Evolutionary conservation across 2,113 vertebrate genomes (phyloP).

Genomic region (Stomatorhinus ivindoensis): DNA sequence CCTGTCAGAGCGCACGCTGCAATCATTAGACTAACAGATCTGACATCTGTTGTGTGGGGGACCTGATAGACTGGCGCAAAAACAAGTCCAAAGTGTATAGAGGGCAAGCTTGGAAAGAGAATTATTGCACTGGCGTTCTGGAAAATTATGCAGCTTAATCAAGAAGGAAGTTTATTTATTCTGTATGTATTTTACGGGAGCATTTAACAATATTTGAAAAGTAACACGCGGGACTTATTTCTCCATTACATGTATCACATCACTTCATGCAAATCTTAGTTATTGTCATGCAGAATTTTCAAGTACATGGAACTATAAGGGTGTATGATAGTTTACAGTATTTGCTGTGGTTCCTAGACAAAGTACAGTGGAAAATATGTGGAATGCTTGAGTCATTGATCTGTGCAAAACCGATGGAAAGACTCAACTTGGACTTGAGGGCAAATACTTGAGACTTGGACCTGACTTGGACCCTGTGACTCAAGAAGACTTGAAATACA

Average conservation of each 20-base stretch:
- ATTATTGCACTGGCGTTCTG: not conserved
- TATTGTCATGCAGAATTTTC: not conserved
- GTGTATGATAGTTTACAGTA: not conserved
- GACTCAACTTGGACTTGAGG: no score
- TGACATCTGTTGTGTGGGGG: constrained; percentile 10
- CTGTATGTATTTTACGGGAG: not conserved
- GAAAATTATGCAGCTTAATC: not conserved
- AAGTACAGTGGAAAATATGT: not conserved
- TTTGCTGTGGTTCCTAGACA: not conserved
- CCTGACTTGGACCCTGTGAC: no score
- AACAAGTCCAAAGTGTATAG: not conserved
- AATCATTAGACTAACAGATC: constrained; percentile 7
- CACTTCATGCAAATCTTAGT: not conserved
- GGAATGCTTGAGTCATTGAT: not conserved
- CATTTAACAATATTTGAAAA: not conserved
- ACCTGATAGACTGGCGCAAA: not conserved
- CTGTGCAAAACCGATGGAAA: no score
- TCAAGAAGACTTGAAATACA: no score
- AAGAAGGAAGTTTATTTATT: not conserved
- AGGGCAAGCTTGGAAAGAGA: not conserved
- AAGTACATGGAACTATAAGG: not conserved
- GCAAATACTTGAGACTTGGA: no score
- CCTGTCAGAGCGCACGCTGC: not conserved
- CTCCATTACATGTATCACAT: not conserved
- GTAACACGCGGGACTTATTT: not conserved